Conservation (phyloP, 2,113 vertebrate species). For the Barnardius zonarius region DNA sequence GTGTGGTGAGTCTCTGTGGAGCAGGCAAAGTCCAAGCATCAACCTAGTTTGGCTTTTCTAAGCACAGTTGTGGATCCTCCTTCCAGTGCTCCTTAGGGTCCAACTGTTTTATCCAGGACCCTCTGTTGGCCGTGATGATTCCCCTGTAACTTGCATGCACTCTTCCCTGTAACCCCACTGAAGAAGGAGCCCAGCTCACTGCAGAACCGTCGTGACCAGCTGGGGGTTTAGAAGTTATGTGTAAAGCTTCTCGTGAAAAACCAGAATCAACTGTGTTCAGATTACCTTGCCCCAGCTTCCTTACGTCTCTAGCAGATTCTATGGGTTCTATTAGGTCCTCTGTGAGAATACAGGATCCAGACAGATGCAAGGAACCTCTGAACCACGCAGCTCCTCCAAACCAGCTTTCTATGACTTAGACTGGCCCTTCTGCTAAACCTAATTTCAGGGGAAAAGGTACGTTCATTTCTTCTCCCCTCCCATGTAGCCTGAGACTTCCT, state of each 20-base stretch:
- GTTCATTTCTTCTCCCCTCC: neutral
- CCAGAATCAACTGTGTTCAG: neutral
- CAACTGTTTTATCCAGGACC: neutral
- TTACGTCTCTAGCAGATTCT: neutral
- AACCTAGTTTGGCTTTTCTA: neutral
- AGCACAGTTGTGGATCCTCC: neutral
- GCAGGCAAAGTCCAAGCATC: neutral
- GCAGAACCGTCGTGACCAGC: too few relatives aligned
- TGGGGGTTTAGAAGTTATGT: neutral
- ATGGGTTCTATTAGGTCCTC: neutral
- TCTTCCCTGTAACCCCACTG: neutral
- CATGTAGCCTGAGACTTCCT: neutral
- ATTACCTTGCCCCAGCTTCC: neutral
- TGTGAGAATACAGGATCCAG: neutral
- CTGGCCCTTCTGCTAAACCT: neutral
- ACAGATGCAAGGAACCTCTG: neutral
- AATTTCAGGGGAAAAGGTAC: neutral
- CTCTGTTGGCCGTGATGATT: neutral
- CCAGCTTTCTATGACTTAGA: neutral
- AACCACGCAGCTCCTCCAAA: neutral
- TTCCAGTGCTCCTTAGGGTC: neutral
- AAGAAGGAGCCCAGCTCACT: neutral
- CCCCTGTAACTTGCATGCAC: neutral
- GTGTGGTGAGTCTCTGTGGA: neutral
- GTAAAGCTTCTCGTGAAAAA: neutral